Base-by-base conservation (phyloP, 92 coral and sea anemone species). In the Isaurus tuberculatus region DNA sequence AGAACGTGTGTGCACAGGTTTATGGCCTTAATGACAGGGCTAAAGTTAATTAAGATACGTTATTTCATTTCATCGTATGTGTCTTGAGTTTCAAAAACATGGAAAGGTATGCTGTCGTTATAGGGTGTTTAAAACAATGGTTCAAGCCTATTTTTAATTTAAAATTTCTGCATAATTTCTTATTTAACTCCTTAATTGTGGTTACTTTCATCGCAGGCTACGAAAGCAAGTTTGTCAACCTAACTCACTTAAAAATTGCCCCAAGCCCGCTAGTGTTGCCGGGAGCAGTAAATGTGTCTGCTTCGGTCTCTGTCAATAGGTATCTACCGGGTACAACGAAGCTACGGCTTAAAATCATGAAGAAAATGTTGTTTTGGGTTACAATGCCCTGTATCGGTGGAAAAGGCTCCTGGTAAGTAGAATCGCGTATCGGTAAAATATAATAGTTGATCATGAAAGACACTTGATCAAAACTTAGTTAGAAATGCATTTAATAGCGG, bases 221-320 rank as follows among this genome's bases (percentile, higher is more conserved):
- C 71, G 64, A 63, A 4, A 49, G 71, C 25, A 85, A 43, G 55
- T 48, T 75, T 16, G 61, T 87, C 80, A 34, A 78, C 53, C 26
- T 87, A 51, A 82, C 72, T n/a, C 40, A 68, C 8, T 7, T 87
- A 72, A 57, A 72, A 1, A 14, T 87, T 20, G 11, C 90, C 5
- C 90, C 90, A 20, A 87, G 79, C 70, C 87, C 87, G 36, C 79
- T 87, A 13, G 42, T 32, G n/a, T 57, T 87, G 73, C 90, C 90
- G 25, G 90, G 90, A 25, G 15, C 42, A 13, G 86, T 87, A 9
- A 87, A 80, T 67, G 77, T 80, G 22, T 87, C 90, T 15, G 69
- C 86, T 36, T 72, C 87, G 23, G 14, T 87, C 25, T 68, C 86
- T 44, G 58, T 87, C 23, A 83, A 82, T 57, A 30, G 87, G 61